Evolutionary conservation across 1,140 invertebrate species (phyloP), one percentile per base, ranked within the genome.

Genomic region (Brachionus calyciflorus): DNA sequence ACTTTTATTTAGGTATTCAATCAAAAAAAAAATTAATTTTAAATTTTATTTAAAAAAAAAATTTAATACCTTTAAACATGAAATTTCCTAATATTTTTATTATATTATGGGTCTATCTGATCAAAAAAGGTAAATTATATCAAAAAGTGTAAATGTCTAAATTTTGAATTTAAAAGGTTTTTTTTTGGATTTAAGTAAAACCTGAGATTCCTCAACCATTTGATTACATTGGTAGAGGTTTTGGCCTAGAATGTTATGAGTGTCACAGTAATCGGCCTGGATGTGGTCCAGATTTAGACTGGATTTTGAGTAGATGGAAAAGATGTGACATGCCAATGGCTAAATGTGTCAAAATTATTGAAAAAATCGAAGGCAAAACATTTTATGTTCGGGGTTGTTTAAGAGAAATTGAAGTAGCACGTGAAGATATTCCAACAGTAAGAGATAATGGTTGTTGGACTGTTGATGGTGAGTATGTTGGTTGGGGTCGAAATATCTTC

Each of bases 381-480:
- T 48, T 55, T 63, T 77, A 77, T 51, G 76, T 65, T 6, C 76
- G 76, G 21, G 76, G 76, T 14, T 77, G 76, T 63, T 41, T 77
- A 6, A 77, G 40, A 55, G 53, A 77, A 40, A 63, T 77, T 7
- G 76, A 77, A 53, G 57, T 44, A 3, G 76, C 33, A 0, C 19
- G 76, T 14, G 41, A 46, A 41, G 76, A 77, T 40, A 77, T 77
- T 33, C 76, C 76, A 28, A 77, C 76, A 7, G 76, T 77, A 21
- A 63, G 76, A 77, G 76, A 77, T 19, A 77, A 77, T 24, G 76
- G 76, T 9, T 77, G 76, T 28, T 77, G 76, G 76, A 77, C 76
- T n/a, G 44, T 40, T 46, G 55, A 60, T 24, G 57, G 49, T 10
- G 40, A 77, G 28, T 77, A 77, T 77, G 53, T 77, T 7, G 76